These are phyloP conservation scores for Beris chalybata DNA, from an alignment of 2,888 invertebrate genomes.

Conservation along the genomic window DNA sequence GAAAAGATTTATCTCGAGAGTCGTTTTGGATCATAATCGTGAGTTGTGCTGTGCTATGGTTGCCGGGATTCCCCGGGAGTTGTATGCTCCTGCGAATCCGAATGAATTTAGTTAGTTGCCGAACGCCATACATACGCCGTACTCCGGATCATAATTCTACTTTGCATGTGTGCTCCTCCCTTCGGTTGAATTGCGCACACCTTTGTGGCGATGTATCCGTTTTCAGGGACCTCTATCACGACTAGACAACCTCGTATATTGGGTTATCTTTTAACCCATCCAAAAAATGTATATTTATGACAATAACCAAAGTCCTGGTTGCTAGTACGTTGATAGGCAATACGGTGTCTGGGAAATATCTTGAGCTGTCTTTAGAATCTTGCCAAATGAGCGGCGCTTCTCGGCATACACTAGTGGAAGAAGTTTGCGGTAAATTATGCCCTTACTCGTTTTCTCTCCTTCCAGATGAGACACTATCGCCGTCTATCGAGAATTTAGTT, in stretches of 20 bases:
- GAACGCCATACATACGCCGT: neutral
- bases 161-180: neutral
- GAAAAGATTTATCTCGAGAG: constrained; percentile 41
- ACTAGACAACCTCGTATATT: constrained; percentile 16
- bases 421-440: constrained; percentile 29
- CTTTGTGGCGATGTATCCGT: neutral
- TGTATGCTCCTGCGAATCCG: neutral
- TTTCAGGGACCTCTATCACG: constrained; percentile 5
- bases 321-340: neutral
- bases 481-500: constrained; percentile 40
- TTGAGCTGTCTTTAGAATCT: constrained; percentile 11
- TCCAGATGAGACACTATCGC: constrained; percentile 37
- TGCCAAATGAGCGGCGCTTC: constrained; percentile 10
- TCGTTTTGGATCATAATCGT: constrained; percentile 42
- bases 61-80: neutral
- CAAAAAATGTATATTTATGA: constrained; percentile 36
- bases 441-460: constrained; percentile 13
- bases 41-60: constrained; percentile 35
- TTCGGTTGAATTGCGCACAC: neutral
- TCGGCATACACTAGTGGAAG: neutral
- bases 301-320: constrained; percentile 16
- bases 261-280: constrained; percentile 23
- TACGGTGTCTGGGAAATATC: neutral
- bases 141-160: constrained; percentile 3
- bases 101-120: neutral